Evolutionary conservation across 2,113 vertebrate species (phyloP), one percentile per base, ranked within the genome.

Genomic region (Pygoscelis antarcticus): DNA sequence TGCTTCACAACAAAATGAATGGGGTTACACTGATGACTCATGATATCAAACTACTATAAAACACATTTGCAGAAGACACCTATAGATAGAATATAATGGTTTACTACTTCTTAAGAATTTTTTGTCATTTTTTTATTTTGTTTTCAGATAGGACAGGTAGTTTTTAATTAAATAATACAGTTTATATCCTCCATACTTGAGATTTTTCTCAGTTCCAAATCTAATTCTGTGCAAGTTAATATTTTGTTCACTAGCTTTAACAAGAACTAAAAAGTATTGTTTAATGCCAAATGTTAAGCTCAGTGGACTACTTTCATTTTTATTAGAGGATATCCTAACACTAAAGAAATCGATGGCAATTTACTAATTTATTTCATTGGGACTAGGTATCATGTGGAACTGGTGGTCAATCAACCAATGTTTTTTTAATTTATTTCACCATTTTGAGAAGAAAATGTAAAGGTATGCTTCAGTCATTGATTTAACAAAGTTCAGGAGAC

Each of bases 401-500:
- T 40, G 11, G 19, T 76, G 23, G 72, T 49, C 20, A 68, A 58
- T 5, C 10, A 71, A 13, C 1, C 2, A 3, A 32, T n/a, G 2
- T 5, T 36, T 66, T 80, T 83, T 66, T 9, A 26, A 44, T 80
- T 89, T 62, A 23, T 89, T 89, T 83, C 27, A 58, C 17, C 27
- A 21, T 77, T 83, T 87, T 76, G 30, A 80, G 38, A 83, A 80
- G 26, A 80, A 93, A 62, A 68, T 44, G 1, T 21, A 62, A 29
- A 7, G 4, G 5, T 36, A 32, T 0, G 0, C 13, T 52, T 79
- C 30, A 76, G 7, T 62, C 61, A 49, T 18, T 52, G 4, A 21
- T 86, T 89, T 79, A 38, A 51, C 19, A 70, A 83, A 71, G 11
- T 89, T 83, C 47, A 75, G 51, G 25, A 82, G 7, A 74, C 8